Conservation (phyloP, 2,888 invertebrate genomes). For the Ormyrus rosae region DNA sequence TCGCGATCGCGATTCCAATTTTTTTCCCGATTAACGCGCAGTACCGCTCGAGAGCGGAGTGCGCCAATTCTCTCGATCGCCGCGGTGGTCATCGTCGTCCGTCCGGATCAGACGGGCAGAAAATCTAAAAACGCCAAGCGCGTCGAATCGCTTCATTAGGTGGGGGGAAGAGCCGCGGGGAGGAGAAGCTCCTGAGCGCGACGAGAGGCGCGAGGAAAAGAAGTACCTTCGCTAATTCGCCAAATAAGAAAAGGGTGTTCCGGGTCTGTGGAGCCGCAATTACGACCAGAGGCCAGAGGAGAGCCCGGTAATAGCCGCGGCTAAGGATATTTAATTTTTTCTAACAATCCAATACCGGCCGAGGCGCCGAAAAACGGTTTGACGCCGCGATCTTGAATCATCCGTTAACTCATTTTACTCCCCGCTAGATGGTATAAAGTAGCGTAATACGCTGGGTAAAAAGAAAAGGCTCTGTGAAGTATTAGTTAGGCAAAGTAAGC, state of each 20-base stretch:
- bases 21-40: not conserved
- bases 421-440: not conserved
- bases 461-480: too few relatives aligned
- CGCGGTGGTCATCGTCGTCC: not conserved
- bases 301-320: too few relatives aligned
- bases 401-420: too few relatives aligned
- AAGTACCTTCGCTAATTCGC: constrained; percentile 49
- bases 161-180: too few relatives aligned
- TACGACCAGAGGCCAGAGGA: constrained; percentile 37
- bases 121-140: constrained; percentile 49
- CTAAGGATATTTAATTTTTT: too few relatives aligned
- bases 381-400: too few relatives aligned
- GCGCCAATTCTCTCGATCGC: not conserved
- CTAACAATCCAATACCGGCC: too few relatives aligned
- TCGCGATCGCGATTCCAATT: not conserved
- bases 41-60: not conserved
- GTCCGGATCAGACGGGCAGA: constrained; percentile 19
- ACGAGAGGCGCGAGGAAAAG: constrained; percentile 9
- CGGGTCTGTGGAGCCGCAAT: constrained; percentile 56
- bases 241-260: constrained; percentile 56
- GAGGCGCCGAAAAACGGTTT: too few relatives aligned
- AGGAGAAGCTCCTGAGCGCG: too few relatives aligned
- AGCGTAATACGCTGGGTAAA: too few relatives aligned
- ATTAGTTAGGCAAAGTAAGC: too few relatives aligned
- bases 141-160: constrained; percentile 34